phyloP scores from a whole-genome alignment of 1,140 invertebrate genomes.

The Dendrolimus punctatus region DNA sequence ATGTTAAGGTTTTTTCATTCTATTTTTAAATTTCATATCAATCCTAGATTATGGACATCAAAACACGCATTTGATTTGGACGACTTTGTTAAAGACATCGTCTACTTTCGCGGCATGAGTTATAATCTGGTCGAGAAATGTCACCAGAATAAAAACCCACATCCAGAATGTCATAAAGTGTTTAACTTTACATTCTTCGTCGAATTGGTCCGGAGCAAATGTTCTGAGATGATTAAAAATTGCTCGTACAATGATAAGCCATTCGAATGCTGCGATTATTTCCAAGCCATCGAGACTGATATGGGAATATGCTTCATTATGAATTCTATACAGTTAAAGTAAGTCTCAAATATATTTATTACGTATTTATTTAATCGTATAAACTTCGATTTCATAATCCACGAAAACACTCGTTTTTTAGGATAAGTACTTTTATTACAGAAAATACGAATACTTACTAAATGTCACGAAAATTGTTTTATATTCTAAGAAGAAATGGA shows the following conservation, averaged over 20 bases:
- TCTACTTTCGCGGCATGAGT: constrained; percentile 75
- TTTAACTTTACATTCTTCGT: constrained; percentile 74
- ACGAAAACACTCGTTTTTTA: too few relatives aligned
- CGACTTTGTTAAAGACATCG: constrained; percentile 77
- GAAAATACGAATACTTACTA: too few relatives aligned
- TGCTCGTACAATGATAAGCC: constrained; percentile 75
- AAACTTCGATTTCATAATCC: too few relatives aligned
- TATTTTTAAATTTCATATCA: neutral
- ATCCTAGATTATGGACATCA: constrained; percentile 74
- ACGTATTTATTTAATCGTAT: too few relatives aligned
- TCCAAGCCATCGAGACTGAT: constrained; percentile 76
- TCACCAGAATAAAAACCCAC: constrained; percentile 52
- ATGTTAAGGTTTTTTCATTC: neutral
- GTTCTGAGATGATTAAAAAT: constrained; percentile 68
- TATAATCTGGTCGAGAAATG: constrained; percentile 75
- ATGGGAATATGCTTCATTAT: constrained; percentile 77
- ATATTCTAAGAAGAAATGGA: too few relatives aligned
- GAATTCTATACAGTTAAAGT: constrained; percentile 75
- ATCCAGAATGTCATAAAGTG: constrained; percentile 38
- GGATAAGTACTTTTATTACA: too few relatives aligned
- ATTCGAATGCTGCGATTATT: constrained; percentile 79
- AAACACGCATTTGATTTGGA: constrained; percentile 77
- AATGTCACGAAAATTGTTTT: too few relatives aligned
- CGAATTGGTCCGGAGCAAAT: constrained; percentile 72
- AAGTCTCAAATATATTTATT: constrained; percentile 8